Evolutionary conservation across 2,888 invertebrate species (phyloP), one percentile per base, ranked within the genome.

Genomic region (Eremobia ochroleuca): DNA sequence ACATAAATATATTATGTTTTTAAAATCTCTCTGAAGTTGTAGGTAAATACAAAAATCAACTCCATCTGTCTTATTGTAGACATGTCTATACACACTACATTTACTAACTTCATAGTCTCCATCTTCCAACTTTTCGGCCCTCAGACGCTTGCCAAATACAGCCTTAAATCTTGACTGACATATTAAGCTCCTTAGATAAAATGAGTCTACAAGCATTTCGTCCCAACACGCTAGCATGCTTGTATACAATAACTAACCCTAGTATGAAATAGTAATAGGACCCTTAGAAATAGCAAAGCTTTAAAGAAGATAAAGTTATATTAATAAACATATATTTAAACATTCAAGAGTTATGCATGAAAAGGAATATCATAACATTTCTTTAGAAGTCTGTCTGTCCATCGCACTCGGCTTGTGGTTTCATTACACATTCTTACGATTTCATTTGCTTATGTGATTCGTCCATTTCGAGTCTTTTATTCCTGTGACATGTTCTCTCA

Each of bases 401-500:
- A 65, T 77, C 69, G 67, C 73, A 28, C 68, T 64, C 66, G 73
- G 65, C 71, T 82, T 71, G 85, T 81, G 77, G 77, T 78, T 83
- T 84, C 83, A 81, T 83, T 79, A 82, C 83, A 85, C 80, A 87
- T 88, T 86, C 83, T 82, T 81, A 86, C 81, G 75, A 87, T 85
- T 76, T 81, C 82, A 90, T 90, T 90, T 86, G 82, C 85, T 86
- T 78, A 84, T 81, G 84, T 87, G 82, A 84, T 85, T 76, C 86
- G 77, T 82, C 77, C 84, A 87, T 90, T 81, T 87, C 61, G 73
- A 77, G 67, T 83, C 78, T 76, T 87, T 86, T 86, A 87, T 86
- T 79, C 77, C 64, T 81, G 70, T 73, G 77, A 73, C 75, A 79
- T 86, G 81, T 76, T 78, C 73, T 62, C 69, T 89, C 86, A 90